Percentiles rank a stretch among this genome's conserved stretches.
These are phyloP conservation scores for Clivina fossor DNA, from an alignment of 2,888 invertebrate genomes.

Conservation along the genomic window DNA sequence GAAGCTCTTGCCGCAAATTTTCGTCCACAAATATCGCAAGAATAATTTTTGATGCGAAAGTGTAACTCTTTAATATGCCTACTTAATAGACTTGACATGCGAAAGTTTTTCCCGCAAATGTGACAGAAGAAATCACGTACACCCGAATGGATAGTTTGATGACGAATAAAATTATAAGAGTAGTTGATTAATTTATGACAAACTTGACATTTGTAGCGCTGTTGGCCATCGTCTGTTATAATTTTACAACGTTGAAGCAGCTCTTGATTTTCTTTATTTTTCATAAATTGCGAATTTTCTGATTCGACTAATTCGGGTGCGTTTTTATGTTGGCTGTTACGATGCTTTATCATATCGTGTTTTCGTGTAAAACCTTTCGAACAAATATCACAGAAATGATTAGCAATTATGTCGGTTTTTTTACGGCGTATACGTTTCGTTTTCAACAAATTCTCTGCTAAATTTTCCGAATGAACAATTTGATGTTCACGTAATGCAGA, in stretches of 20 bases:
- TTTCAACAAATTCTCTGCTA: no score
- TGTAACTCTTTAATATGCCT: constrained; percentile 59
- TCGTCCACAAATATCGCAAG: constrained; percentile 55
- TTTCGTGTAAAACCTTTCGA: constrained; percentile 49
- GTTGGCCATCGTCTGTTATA: constrained; percentile 42
- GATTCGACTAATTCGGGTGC: constrained; percentile 19
- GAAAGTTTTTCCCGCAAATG: constrained; percentile 58
- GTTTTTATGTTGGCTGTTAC: constrained; percentile 41
- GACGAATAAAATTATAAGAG: constrained; percentile 53
- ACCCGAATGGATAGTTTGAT: constrained; percentile 54
- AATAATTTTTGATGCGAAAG: constrained; percentile 53
- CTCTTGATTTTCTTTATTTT: constrained; percentile 41
- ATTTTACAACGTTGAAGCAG: constrained; percentile 45
- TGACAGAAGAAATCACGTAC: constrained; percentile 56
- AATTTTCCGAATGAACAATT: no score
- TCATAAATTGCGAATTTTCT: constrained; percentile 34
- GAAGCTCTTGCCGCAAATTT: constrained; percentile 57
- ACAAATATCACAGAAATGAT: constrained; percentile 48
- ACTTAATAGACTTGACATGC: constrained; percentile 55
- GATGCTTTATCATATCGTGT: constrained; percentile 49
- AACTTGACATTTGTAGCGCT: constrained; percentile 51
- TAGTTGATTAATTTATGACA: constrained; percentile 51
- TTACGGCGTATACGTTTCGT: constrained; percentile 42
- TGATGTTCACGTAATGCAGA: background rate
- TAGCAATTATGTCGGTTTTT: constrained; percentile 44